A percentile compares a stretch with the other conserved stretches of the same genome.
Evolutionary conservation across 1,140 invertebrate species (phyloP).

Genomic region (Anastatus disparis): DNA sequence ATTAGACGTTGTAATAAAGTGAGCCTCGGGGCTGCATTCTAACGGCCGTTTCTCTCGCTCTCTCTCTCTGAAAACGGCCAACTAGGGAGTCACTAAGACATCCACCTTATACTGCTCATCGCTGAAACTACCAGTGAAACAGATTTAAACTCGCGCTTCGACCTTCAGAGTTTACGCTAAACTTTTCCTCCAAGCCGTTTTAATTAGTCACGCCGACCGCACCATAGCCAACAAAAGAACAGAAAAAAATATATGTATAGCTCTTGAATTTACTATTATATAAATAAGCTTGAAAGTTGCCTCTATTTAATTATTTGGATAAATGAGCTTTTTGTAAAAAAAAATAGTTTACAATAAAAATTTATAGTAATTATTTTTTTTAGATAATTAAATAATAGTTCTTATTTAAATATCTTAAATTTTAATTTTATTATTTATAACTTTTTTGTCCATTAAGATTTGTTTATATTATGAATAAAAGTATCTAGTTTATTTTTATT

Average conservation of each 20-base stretch:
- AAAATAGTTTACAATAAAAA: not conserved
- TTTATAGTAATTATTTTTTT: not conserved
- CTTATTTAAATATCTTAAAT: not conserved
- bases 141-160: slow-evolving; percentile 66
- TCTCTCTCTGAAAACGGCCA: slow-evolving; percentile 63
- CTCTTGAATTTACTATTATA: not conserved
- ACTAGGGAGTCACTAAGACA: slow-evolving; percentile 66
- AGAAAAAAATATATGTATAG: slow-evolving; percentile 15
- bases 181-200: slow-evolving; percentile 64
- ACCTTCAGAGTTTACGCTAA: slow-evolving; percentile 56
- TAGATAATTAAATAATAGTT: not conserved
- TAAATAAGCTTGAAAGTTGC: too few species aligned
- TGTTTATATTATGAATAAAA: too few species aligned
- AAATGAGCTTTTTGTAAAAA: too few species aligned
- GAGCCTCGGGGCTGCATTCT: slow-evolving; percentile 57
- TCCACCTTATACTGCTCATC: too few species aligned
- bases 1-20: slow-evolving; percentile 65
- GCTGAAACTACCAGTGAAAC: slow-evolving; percentile 63
- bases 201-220: slow-evolving; percentile 58
- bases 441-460: too few species aligned
- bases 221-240: not conserved
- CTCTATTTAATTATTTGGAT: too few species aligned
- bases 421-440: too few species aligned
- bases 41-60: too few species aligned
- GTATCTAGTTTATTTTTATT: too few species aligned